Evolutionary conservation across 2,797 vertebrate genomes (phyloP).

Genomic region (Alca torda): DNA sequence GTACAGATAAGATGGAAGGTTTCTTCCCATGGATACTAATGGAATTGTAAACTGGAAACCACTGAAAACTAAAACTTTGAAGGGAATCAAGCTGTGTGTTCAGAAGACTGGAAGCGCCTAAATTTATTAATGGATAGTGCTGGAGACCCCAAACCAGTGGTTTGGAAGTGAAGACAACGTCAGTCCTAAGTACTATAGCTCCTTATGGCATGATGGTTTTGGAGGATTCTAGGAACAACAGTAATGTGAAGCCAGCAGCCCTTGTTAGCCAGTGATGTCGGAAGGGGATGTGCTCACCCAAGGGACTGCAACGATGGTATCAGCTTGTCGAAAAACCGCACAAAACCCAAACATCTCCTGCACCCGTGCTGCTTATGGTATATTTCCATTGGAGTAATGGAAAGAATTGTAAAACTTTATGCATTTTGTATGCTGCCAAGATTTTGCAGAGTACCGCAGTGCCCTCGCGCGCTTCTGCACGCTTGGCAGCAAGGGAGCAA

Average conservation of each 20-base stretch:
- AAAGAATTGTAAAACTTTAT: no score
- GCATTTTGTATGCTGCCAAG: neutral
- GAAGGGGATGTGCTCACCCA: neutral
- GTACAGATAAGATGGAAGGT: neutral
- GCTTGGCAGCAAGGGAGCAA: neutral
- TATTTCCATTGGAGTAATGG: neutral
- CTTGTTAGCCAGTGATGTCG: accelerated
- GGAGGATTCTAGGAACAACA: neutral
- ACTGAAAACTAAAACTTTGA: neutral
- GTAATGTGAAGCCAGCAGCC: no score
- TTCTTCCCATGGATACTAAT: neutral
- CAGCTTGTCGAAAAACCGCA: neutral
- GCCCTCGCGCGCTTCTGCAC: accelerated
- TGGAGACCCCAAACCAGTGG: neutral
- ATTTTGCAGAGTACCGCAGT: neutral
- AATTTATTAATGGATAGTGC: neutral
- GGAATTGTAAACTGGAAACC: neutral
- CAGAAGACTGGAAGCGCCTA: neutral
- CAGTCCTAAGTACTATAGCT: neutral
- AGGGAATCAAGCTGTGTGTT: neutral
- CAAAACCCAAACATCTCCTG: no score
- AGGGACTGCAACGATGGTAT: neutral
- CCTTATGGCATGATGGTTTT: neutral
- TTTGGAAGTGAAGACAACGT: neutral
- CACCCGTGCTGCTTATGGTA: neutral